These are phyloP conservation scores for Lasius fuliginosus DNA, from an alignment of 2,888 invertebrate genomes.

Conservation along the genomic window DNA sequence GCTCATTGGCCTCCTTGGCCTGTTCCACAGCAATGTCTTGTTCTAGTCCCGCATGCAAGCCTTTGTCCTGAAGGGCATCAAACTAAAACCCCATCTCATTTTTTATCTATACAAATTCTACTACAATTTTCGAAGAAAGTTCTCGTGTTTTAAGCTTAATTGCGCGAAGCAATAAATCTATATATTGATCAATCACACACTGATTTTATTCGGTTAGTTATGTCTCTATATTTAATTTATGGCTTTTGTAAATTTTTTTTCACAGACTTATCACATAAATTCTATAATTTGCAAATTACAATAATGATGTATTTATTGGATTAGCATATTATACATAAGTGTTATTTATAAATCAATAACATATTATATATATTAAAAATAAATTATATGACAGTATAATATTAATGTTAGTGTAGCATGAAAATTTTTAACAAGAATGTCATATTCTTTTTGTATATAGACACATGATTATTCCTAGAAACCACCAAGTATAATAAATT, in stretches of 20 bases:
- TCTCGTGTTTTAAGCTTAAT: conserved; percentile 52
- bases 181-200: conserved; percentile 41
- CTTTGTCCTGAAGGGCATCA: conserved; percentile 84
- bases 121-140: conserved; percentile 20
- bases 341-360: not conserved
- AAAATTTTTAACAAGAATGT: not conserved
- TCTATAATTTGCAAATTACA: conserved; percentile 2
- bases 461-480: conserved; percentile 1
- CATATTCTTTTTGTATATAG: not conserved
- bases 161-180: conserved; percentile 56
- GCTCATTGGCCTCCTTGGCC: conserved; percentile 83
- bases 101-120: conserved; percentile 56
- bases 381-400: not conserved
- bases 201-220: conserved; percentile 55
- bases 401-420: conserved; percentile 7
- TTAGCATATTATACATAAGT: conserved; percentile 9
- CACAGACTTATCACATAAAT: not conserved
- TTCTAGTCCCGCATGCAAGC: conserved; percentile 84
- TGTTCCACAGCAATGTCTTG: conserved; percentile 81
- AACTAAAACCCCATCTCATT: conserved; percentile 84
- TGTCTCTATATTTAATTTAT: conserved; percentile 9
- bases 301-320: conserved; percentile 10
- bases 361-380: not conserved
- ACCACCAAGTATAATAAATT: not conserved
- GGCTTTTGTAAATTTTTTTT: not conserved